phyloP scores from a whole-genome alignment of 2,797 vertebrate species.

The Paramormyrops hopkinsi region DNA sequence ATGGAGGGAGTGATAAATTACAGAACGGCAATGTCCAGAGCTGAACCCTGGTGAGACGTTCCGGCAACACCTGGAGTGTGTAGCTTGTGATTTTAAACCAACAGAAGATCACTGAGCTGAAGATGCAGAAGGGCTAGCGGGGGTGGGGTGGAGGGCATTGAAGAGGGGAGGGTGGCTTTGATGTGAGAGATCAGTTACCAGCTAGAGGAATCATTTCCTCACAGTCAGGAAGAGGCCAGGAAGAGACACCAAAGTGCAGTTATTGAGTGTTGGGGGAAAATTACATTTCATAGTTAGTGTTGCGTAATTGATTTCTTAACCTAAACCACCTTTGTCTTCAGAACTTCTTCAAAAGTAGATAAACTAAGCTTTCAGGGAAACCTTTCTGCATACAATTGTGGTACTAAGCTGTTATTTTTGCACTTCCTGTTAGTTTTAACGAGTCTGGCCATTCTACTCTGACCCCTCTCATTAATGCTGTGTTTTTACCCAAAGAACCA shows the following conservation, averaged over 20 bases:
- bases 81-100: not conserved
- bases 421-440: not conserved
- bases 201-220: not conserved
- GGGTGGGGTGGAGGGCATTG: not conserved
- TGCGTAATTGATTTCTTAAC: not conserved
- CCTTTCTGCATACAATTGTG: not conserved
- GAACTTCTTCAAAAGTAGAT: not conserved
- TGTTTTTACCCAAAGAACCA: not conserved
- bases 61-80: not conserved
- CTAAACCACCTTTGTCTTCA: not conserved
- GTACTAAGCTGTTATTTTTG: not conserved
- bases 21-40: not conserved
- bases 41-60: not conserved
- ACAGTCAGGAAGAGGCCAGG: not conserved
- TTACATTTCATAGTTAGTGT: not conserved
- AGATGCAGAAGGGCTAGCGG: not conserved
- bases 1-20: not conserved
- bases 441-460: not conserved
- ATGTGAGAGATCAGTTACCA: not conserved
- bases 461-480: not conserved
- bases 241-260: not conserved
- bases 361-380: not conserved
- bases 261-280: not conserved
- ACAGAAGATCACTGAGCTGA: not conserved
- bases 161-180: not conserved